phyloP scores from a whole-genome alignment of 1,140 invertebrate species.

The Cydia pomonella region DNA sequence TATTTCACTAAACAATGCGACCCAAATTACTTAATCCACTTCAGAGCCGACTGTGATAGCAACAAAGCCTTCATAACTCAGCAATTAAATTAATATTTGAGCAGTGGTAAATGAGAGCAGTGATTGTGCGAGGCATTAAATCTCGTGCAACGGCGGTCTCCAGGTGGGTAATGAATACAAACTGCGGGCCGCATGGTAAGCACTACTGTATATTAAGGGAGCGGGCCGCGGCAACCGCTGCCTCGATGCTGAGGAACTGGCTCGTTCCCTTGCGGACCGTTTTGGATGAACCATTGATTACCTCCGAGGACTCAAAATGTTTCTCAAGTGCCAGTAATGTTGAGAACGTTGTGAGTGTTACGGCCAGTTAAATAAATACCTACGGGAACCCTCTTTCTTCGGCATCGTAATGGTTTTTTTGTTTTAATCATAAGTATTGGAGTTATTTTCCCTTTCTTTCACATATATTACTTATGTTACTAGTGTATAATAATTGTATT shows the following conservation, averaged over 20 bases:
- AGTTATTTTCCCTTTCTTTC: too few species aligned
- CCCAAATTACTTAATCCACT: slow-evolving; percentile 28
- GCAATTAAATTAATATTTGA: slow-evolving; percentile 65
- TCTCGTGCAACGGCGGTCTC: slow-evolving; percentile 56
- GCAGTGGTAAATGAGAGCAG: slow-evolving; percentile 60
- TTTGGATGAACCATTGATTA: slow-evolving; percentile 43
- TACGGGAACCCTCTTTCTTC: too few species aligned
- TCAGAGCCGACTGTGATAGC: slow-evolving; percentile 28
- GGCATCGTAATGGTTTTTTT: too few species aligned
- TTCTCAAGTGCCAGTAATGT: not conserved
- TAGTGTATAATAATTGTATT: too few species aligned
- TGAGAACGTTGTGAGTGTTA: not conserved
- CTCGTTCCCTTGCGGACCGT: slow-evolving; percentile 51
- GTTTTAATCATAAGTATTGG: too few species aligned
- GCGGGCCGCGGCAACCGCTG: slow-evolving; percentile 58
- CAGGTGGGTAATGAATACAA: slow-evolving; percentile 75
- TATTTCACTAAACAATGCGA: slow-evolving; percentile 27
- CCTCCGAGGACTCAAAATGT: slow-evolving; percentile 26
- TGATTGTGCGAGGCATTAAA: slow-evolving; percentile 64
- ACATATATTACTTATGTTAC: too few species aligned
- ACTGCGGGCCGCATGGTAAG: slow-evolving; percentile 68
- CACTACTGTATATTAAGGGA: slow-evolving; percentile 69
- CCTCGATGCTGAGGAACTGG: slow-evolving; percentile 45
- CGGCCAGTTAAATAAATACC: too few species aligned
- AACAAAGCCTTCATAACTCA: slow-evolving; percentile 33